Percentiles rank a stretch among this genome's conserved stretches.
phyloP scores from a whole-genome alignment of 2,113 vertebrate genomes.

The Equus przewalskii region DNA sequence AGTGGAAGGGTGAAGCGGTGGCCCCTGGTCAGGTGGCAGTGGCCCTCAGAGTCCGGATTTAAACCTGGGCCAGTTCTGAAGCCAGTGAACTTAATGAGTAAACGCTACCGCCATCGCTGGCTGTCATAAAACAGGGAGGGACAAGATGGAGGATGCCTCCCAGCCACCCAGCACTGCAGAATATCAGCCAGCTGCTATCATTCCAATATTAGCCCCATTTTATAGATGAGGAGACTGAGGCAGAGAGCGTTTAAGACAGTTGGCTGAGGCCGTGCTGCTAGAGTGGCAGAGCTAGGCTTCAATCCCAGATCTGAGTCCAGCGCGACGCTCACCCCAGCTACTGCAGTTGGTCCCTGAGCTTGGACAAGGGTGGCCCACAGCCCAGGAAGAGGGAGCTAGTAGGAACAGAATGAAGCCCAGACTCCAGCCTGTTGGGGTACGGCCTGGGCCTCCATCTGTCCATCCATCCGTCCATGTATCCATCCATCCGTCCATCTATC shows the following conservation, averaged over 20 bases:
- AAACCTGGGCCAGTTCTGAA: background rate
- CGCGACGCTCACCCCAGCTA: background rate
- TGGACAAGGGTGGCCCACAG: background rate
- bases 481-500: background rate
- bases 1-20: rapidly evolving
- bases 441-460: rapidly evolving
- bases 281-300: background rate
- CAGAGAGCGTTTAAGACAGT: no score
- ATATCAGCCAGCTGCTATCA: background rate
- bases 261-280: background rate
- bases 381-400: background rate
- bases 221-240: background rate
- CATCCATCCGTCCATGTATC: rapidly evolving
- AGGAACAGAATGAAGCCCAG: background rate
- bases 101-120: background rate
- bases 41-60: no score
- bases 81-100: background rate
- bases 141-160: background rate
- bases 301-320: background rate
- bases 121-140: background rate
- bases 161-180: background rate
- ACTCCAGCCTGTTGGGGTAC: background rate
- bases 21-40: background rate
- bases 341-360: background rate
- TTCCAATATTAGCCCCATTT: background rate